These are phyloP conservation scores for Torymus auratus DNA, from an alignment of 2,888 invertebrate genomes.

Conservation along the genomic window DNA sequence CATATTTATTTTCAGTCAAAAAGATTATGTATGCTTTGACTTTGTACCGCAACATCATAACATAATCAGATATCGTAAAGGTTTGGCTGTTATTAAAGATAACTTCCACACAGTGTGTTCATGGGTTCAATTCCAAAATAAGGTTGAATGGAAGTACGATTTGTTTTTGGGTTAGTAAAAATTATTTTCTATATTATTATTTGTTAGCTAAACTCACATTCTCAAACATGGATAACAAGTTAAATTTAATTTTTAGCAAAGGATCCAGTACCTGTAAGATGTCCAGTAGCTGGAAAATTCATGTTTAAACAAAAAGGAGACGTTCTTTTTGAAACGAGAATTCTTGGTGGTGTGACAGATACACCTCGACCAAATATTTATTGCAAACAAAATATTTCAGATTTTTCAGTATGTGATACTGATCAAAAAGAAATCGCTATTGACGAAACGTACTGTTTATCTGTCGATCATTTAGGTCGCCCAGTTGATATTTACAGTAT, in stretches of 20 bases:
- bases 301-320: slow-evolving; percentile 95
- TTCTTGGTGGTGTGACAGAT: slow-evolving; percentile 95
- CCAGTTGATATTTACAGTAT: slow-evolving; percentile 96
- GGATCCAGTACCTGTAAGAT: slow-evolving; percentile 93
- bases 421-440: slow-evolving; percentile 96
- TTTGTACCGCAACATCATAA: slow-evolving; percentile 98
- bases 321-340: slow-evolving; percentile 92
- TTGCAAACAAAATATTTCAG: slow-evolving; percentile 95
- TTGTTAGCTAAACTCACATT: not conserved
- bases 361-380: slow-evolving; percentile 95
- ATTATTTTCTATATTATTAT: slow-evolving; percentile 11
- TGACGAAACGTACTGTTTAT: slow-evolving; percentile 96
- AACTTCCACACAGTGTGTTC: slow-evolving; percentile 95
- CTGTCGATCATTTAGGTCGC: slow-evolving; percentile 96
- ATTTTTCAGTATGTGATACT: slow-evolving; percentile 96
- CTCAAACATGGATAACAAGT: not conserved
- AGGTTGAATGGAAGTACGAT: slow-evolving; percentile 91
- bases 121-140: slow-evolving; percentile 93
- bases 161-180: slow-evolving; percentile 81
- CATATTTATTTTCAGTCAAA: slow-evolving; percentile 83
- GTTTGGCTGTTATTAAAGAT: slow-evolving; percentile 91
- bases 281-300: slow-evolving; percentile 98
- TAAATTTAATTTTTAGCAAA: slow-evolving; percentile 78
- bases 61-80: slow-evolving; percentile 92
- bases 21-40: slow-evolving; percentile 98